Evolutionary conservation across 2,113 vertebrate species (phyloP).

Genomic region (Oplegnathus fasciatus): DNA sequence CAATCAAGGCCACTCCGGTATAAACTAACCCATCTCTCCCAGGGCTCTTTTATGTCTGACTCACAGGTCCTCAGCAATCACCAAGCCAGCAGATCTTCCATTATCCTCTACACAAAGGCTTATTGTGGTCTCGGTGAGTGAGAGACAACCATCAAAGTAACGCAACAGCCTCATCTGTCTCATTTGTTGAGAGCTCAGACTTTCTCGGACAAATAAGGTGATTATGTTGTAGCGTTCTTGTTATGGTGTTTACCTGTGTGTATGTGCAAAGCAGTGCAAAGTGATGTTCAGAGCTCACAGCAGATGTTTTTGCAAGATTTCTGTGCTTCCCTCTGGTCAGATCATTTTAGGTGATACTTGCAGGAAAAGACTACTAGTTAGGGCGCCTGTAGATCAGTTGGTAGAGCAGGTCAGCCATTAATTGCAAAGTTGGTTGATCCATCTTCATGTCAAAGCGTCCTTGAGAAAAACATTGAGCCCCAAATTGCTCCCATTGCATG

Average conservation of each 20-base stretch:
- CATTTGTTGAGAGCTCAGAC: background rate
- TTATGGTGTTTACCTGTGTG: background rate
- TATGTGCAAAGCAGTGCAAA: background rate
- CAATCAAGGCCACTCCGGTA: conserved; percentile 45
- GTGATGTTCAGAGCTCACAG: background rate
- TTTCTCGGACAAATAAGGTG: background rate
- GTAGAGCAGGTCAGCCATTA: background rate
- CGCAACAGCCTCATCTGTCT: conserved; percentile 14
- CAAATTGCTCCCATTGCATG: background rate
- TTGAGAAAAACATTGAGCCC: background rate
- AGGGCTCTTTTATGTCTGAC: conserved; percentile 37
- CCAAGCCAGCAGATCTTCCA: conserved; percentile 16
- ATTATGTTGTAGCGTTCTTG: background rate
- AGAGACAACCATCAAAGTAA: background rate
- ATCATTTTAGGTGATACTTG: background rate
- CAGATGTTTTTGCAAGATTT: background rate
- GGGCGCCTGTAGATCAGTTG: background rate
- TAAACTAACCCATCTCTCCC: conserved; percentile 1
- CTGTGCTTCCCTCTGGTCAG: too few relatives aligned
- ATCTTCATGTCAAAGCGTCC: background rate
- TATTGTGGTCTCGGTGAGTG: background rate
- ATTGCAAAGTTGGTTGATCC: background rate
- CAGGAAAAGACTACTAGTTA: background rate
- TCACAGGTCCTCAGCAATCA: conserved; percentile 38
- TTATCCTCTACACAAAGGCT: conserved; percentile 44